These are phyloP conservation scores for Gymnocypris eckloni DNA, from an alignment of 2,797 vertebrate genomes.

Conservation along the genomic window DNA sequence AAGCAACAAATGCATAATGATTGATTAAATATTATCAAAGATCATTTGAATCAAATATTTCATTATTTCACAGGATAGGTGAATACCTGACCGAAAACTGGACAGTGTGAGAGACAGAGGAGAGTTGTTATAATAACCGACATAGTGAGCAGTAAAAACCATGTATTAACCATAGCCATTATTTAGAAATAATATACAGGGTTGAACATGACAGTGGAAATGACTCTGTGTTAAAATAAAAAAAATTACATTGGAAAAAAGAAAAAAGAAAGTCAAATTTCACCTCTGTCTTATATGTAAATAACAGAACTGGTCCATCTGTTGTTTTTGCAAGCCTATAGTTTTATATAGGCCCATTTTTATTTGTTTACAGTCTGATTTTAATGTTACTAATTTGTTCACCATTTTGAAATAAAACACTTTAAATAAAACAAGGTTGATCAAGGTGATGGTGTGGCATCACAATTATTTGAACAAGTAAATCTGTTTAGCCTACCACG, in stretches of 20 bases:
- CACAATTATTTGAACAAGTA: background rate
- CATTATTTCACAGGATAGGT: background rate
- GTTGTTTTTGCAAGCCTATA: background rate
- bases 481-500: background rate
- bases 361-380: background rate
- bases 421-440: background rate
- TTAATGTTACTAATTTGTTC: background rate
- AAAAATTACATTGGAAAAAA: too few relatives aligned
- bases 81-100: background rate
- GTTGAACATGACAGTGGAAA: background rate
- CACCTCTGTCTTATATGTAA: background rate
- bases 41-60: background rate
- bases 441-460: background rate
- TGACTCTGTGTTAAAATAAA: background rate
- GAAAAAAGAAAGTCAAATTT: background rate
- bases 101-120: background rate
- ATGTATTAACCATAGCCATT: background rate
- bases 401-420: background rate
- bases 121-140: background rate
- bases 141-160: background rate
- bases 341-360: background rate
- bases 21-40: background rate
- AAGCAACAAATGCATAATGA: background rate
- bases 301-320: background rate
- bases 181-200: background rate